phyloP scores from a whole-genome alignment of 2,888 invertebrate genomes.

The Yponomeuta sedellus region DNA sequence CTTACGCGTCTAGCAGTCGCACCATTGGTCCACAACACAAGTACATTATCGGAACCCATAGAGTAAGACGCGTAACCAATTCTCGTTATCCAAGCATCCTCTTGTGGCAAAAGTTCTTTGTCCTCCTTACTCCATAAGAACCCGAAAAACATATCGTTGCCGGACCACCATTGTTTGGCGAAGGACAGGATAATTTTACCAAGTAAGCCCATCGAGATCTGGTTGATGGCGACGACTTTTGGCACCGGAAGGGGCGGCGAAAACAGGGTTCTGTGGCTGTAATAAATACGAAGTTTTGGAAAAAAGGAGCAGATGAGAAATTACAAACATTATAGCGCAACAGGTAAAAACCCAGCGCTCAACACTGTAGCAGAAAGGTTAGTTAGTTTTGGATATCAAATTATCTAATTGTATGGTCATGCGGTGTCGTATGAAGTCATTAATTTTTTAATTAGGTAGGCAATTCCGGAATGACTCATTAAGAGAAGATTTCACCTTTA shows the following conservation, averaged over 20 bases:
- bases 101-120: conserved; percentile 4
- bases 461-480: no score
- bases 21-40: conserved; percentile 17
- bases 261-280: conserved; percentile 55
- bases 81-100: conserved; percentile 15
- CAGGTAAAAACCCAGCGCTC: no score
- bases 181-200: conserved; percentile 80
- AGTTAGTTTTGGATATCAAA: no score
- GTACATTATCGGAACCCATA: conserved; percentile 16
- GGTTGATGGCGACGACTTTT: conserved; percentile 69
- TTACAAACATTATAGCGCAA: no score
- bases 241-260: conserved; percentile 61
- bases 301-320: no score
- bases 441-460: no score
- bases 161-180: conserved; percentile 77
- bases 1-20: conserved; percentile 17
- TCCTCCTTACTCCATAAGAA: conserved; percentile 45
- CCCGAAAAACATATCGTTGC: conserved; percentile 36
- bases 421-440: no score
- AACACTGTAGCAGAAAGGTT: no score
- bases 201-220: conserved; percentile 76
- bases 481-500: no score
- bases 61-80: conserved; percentile 12
- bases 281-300: conserved; percentile 1
- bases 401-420: no score